phyloP scores from a whole-genome alignment of 2,888 invertebrate genomes.

The Cremastinae sp. region DNA sequence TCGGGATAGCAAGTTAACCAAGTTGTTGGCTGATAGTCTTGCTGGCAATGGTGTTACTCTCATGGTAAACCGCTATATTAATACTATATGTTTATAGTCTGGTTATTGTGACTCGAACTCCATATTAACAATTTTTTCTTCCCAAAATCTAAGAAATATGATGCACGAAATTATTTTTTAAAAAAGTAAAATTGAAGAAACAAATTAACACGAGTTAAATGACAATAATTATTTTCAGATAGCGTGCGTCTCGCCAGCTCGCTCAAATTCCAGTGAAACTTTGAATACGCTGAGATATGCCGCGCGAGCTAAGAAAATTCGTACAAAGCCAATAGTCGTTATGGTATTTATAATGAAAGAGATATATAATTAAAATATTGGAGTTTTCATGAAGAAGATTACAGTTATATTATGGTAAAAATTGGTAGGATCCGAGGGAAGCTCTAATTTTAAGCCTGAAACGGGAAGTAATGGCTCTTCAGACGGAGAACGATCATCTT shows the following conservation, averaged over 20 bases:
- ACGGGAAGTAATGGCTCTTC: slow-evolving; percentile 91
- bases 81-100: too few relatives aligned
- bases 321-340: slow-evolving; percentile 95
- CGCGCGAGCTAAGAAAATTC: slow-evolving; percentile 94
- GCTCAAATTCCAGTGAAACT: slow-evolving; percentile 92
- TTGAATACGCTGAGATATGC: slow-evolving; percentile 96
- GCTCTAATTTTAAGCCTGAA: slow-evolving; percentile 94
- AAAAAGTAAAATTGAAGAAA: background rate
- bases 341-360: slow-evolving; percentile 95
- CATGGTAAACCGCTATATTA: slow-evolving; percentile 86
- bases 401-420: too few relatives aligned
- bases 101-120: too few relatives aligned
- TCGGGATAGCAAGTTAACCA: slow-evolving; percentile 96
- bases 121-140: too few relatives aligned
- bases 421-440: slow-evolving; percentile 95
- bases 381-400: too few relatives aligned
- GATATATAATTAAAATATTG: background rate
- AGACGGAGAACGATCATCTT: slow-evolving; percentile 94
- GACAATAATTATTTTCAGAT: slow-evolving; percentile 83
- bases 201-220: background rate
- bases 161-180: background rate
- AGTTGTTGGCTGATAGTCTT: slow-evolving; percentile 94
- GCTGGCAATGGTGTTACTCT: slow-evolving; percentile 96
- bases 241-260: slow-evolving; percentile 95
- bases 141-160: background rate